Percentiles rank a stretch among this genome's conserved stretches.
Evolutionary conservation across 2,797 vertebrate species (phyloP).

Genomic region (Vultur gryphus): DNA sequence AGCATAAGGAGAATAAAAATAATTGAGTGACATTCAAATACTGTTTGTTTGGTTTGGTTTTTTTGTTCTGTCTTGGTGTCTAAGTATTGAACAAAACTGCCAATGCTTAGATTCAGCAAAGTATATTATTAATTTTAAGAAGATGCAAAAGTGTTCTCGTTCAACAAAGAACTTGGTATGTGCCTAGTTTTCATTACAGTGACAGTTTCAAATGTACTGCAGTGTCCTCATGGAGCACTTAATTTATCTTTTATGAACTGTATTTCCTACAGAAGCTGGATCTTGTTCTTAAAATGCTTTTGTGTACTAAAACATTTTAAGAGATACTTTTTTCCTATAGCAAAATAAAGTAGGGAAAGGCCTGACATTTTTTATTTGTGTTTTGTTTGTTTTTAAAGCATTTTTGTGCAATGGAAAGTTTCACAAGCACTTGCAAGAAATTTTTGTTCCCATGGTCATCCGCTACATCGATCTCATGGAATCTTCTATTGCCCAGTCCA

Average conservation of each 20-base stretch:
- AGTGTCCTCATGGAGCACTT: not conserved
- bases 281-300: not conserved
- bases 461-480: slow-evolving; percentile 99
- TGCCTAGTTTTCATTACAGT: not conserved
- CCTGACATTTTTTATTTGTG: not conserved
- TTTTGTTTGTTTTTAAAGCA: slow-evolving; percentile 77
- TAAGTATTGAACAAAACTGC: not conserved
- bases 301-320: not conserved
- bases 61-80: not conserved
- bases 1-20: not conserved
- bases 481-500: slow-evolving; percentile 95
- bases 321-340: not conserved
- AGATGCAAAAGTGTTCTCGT: not conserved
- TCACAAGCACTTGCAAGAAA: slow-evolving; percentile 94
- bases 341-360: not conserved
- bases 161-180: not conserved
- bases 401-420: slow-evolving; percentile 92
- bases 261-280: not conserved
- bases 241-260: not conserved
- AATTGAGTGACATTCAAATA: not conserved
- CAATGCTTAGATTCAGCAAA: not conserved
- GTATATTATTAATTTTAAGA: not conserved
- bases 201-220: not conserved
- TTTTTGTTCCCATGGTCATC: slow-evolving; percentile 91
- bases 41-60: not conserved